Base-by-base conservation (phyloP, 1,140 invertebrate species). In the Drosophila kepulauana region DNA sequence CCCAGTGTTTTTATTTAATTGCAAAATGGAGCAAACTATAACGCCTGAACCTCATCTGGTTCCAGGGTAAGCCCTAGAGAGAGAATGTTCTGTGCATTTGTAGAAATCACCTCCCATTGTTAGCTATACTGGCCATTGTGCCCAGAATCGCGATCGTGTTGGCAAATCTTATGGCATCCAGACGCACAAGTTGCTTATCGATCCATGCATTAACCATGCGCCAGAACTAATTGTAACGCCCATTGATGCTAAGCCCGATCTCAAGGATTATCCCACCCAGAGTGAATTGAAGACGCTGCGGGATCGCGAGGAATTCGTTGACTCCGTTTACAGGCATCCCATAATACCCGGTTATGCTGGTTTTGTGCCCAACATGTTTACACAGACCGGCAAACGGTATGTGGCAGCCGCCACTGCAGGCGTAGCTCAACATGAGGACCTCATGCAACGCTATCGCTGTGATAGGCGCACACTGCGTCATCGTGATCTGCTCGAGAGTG, bases 101-200 rank as follows among this genome's bases (percentile, higher is more conserved):
- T 7, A 13, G 10, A 13, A 30, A 0, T 25, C 20, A 52, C 1
- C n/a, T 52, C n/a, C n/a, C n/a, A 2, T 25, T 61, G 48, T 46
- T 77, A 96, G 96, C 45, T 96, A 96, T 81, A 95, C 95, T 2
- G 96, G 96, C 10, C 95, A 95, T 81, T 96, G 95, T 86, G 95
- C 96, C 1, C 95, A 96, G 79, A 95, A 95, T 92, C 95, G 94
- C 33, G 96, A 94, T 82, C 94, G 94, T 48, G 94, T 95, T 51
- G 96, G 95, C 2, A 94, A 96, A 91, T 96, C 95, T 1, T 96
- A 95, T 93, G 96, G 95, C 30, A 94, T 93, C 2, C 93, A 94
- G 51, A 96, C 95, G 0, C 95, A 96, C 91, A 95, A 95, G 91
- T 92, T 96, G 7, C 93, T 96, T 0, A 80, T 96, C 62, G 96